Percentiles rank a stretch among this genome's conserved stretches.
Evolutionary conservation across 1,140 invertebrate genomes (phyloP).

Genomic region (Meloidogyne floridensis): DNA sequence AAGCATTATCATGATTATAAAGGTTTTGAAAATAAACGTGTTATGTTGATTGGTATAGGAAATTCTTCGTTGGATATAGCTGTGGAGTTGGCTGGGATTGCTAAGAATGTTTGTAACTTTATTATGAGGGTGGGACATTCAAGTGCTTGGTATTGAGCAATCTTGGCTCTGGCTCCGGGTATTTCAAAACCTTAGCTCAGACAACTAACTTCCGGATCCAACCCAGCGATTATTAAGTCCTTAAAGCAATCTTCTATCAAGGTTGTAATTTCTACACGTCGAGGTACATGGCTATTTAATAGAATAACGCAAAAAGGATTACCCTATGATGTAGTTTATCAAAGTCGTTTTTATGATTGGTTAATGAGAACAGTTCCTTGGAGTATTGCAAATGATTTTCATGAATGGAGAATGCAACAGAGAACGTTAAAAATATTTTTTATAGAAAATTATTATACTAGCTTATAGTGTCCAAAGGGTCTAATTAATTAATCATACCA

Average conservation of each 20-base stretch:
- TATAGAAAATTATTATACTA: too few relatives aligned
- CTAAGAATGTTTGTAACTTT: conserved; percentile 49
- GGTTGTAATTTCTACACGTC: conserved; percentile 69
- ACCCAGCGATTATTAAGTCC: too few relatives aligned
- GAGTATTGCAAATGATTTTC: conserved; percentile 64
- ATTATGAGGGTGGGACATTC: too few relatives aligned
- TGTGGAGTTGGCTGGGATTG: conserved; percentile 69
- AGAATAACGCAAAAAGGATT: conserved; percentile 57
- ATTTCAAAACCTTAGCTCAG: too few relatives aligned
- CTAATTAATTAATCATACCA: too few relatives aligned
- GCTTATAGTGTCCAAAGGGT: too few relatives aligned
- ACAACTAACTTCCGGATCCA: too few relatives aligned
- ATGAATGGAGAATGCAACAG: conserved; percentile 58
- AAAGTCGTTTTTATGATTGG: conserved; percentile 48
- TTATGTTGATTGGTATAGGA: conserved; percentile 70
- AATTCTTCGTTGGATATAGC: conserved; percentile 71
- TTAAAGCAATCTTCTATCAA: conserved; percentile 32
- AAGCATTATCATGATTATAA: conserved; percentile 66
- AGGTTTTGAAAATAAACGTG: conserved; percentile 67
- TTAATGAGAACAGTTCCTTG: conserved; percentile 55
- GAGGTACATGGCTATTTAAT: conserved; percentile 69
- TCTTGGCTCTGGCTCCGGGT: too few relatives aligned
- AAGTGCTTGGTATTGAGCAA: too few relatives aligned
- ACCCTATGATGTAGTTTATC: conserved; percentile 61
- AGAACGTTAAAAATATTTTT: conserved; percentile 33